These are phyloP conservation scores for Nomada ferruginata DNA, from an alignment of 2,888 invertebrate species.

Conservation along the genomic window DNA sequence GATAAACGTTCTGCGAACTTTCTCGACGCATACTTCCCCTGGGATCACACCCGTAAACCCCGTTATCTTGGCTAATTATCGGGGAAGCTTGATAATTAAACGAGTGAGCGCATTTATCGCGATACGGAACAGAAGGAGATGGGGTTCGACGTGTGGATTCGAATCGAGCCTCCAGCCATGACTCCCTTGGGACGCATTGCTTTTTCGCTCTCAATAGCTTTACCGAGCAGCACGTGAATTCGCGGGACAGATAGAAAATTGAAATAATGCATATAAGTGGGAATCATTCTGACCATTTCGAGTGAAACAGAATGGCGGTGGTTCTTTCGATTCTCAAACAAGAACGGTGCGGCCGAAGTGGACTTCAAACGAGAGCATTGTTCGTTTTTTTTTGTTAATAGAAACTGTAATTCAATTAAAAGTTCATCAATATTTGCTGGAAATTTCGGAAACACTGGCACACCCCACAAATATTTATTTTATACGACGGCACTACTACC, in stretches of 20 bases:
- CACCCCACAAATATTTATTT: no score
- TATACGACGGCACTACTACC: no score
- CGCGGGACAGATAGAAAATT: conserved; percentile 8
- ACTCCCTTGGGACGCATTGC: conserved; percentile 8
- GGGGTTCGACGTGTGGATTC: background rate
- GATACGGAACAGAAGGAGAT: background rate
- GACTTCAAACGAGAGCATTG: no score
- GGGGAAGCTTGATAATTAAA: conserved; percentile 28
- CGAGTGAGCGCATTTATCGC: background rate
- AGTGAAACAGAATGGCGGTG: background rate
- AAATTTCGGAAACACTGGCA: no score
- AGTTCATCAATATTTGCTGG: no score
- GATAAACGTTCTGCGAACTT: conserved; percentile 6
- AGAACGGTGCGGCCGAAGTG: no score
- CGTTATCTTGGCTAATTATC: conserved; percentile 32
- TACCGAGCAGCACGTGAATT: background rate
- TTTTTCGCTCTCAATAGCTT: conserved; percentile 14
- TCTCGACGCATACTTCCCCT: background rate
- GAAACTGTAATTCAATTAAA: no score
- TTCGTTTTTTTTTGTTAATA: no score
- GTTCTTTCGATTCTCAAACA: background rate
- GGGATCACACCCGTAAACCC: background rate
- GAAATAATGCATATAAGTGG: conserved; percentile 4
- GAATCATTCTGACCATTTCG: background rate
- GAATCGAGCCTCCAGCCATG: background rate